Percentiles rank a stretch among this genome's conserved stretches.
phyloP scores from a whole-genome alignment of 2,888 invertebrate species.

The Cantharis nigra region DNA sequence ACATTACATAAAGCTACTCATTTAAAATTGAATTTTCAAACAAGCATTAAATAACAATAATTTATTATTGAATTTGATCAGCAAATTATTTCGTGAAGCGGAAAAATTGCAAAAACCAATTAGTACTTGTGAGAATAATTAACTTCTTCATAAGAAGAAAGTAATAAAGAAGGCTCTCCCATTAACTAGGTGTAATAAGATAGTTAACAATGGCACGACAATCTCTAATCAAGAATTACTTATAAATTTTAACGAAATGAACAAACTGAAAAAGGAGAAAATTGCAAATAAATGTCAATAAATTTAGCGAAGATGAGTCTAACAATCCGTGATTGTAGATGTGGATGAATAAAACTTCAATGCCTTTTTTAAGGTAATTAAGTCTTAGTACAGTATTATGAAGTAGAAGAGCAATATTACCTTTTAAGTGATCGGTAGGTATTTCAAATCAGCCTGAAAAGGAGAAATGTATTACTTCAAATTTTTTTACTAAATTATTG shows the following conservation, averaged over 20 bases:
- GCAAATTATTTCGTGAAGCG: neutral
- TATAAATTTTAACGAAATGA: constrained; percentile 20
- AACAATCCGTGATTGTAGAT: constrained; percentile 11
- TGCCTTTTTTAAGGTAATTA: constrained; percentile 6
- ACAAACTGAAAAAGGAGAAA: constrained; percentile 13
- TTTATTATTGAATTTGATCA: neutral
- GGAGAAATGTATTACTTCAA: neutral
- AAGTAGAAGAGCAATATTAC: constrained; percentile 5
- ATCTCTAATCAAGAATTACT: constrained; percentile 18
- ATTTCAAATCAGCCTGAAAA: neutral
- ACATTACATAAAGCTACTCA: neutral
- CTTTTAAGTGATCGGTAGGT: constrained; percentile 6
- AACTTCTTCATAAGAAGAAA: constrained; percentile 1
- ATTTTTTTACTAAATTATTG: neutral
- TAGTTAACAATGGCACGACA: constrained; percentile 6
- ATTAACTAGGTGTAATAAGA: constrained; percentile 11
- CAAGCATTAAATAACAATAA: neutral
- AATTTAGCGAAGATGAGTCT: constrained; percentile 21
- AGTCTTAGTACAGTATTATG: constrained; percentile 8
- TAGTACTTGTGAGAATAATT: constrained; percentile 13
- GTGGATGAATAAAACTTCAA: constrained; percentile 11
- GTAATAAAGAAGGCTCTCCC: constrained; percentile 7
- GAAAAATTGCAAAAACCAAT: constrained; percentile 7
- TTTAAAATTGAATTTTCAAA: neutral
- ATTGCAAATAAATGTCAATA: constrained; percentile 7